These are phyloP conservation scores for Allophyes oxyacanthae DNA, from an alignment of 2,888 invertebrate species.

Conservation along the genomic window DNA sequence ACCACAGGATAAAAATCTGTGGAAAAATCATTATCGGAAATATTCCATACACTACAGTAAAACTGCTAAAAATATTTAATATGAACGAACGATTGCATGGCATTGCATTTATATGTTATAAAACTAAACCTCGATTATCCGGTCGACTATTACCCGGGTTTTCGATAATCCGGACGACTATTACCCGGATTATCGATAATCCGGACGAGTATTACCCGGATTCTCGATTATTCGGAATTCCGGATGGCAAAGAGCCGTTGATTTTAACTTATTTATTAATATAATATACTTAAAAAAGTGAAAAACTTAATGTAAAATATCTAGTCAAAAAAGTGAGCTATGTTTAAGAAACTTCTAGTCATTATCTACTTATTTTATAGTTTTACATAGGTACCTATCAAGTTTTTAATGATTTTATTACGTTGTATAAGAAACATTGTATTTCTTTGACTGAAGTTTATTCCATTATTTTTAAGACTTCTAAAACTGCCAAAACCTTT, in stretches of 20 bases:
- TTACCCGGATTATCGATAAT: conserved; percentile 6
- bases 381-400: conserved; percentile 9
- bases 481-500: conserved; percentile 25
- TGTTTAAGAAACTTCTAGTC: conserved; percentile 41
- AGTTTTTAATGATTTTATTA: neutral
- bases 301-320: conserved; percentile 35
- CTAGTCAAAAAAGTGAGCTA: conserved; percentile 43
- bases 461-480: conserved; percentile 9
- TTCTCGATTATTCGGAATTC: too few relatives aligned
- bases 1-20: neutral
- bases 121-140: too few relatives aligned
- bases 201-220: conserved; percentile 1
- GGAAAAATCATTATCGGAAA: too few relatives aligned
- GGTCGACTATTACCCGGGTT: too few relatives aligned
- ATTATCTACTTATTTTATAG: conserved; percentile 6
- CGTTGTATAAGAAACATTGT: too few relatives aligned
- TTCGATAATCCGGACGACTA: too few relatives aligned
- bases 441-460: conserved; percentile 23
- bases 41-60: too few relatives aligned
- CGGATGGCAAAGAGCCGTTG: neutral
- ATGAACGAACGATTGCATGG: too few relatives aligned
- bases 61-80: too few relatives aligned
- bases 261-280: conserved; percentile 42
- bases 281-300: conserved; percentile 43
- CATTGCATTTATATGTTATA: too few relatives aligned